Base-by-base conservation (phyloP, 92 coral and sea anemone genomes). In the Palythoa heliodiscus region DNA sequence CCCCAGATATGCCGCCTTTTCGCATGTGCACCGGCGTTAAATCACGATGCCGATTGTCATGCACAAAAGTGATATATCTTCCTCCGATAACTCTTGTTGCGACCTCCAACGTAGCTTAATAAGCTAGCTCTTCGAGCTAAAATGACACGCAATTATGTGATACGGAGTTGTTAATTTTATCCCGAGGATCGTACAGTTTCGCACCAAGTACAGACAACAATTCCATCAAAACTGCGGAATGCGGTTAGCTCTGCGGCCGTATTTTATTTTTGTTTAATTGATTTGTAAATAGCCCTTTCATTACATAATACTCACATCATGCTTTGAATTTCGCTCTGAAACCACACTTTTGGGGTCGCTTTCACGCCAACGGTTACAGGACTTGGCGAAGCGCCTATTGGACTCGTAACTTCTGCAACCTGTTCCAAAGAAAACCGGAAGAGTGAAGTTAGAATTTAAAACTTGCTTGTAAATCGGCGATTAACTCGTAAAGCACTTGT, bases 321-420 rank as follows among this genome's bases (percentile, higher is more conserved):
- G 68, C 95, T 94, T 71, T 89, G 92, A 35, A 97, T 97, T 87
- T 97, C 99, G 77, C 86, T 87, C 83, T 97, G 99, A 88, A 97
- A 97, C 96, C 99, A 97, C 52, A 95, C 86, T 87, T 97, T 97
- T 17, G 97, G 93, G 70, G 78, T 71, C 69, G 82, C 87, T 88
- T 90, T 94, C 43, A 91, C 37, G 52, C 87, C 90, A 82, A 88
- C 83, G 90, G 82, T 89, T 53, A 92, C 89, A 39, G 99, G 91
- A 80, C 94, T 91, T 63, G 94, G 95, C 9, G 97, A 87, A 15
- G 94, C 89, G 73, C 94, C 90, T 50, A 92, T 88, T 47, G 98
- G 90, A 71, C 90, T 87, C 24, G 86, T 83, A 82, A 74, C 29
- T 85, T 93, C 95, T 74, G 89, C 87, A 60, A 92, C 88, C 98